Evolutionary conservation across 1,140 invertebrate genomes (phyloP).

Genomic region (Hydropsyche tenuis): DNA sequence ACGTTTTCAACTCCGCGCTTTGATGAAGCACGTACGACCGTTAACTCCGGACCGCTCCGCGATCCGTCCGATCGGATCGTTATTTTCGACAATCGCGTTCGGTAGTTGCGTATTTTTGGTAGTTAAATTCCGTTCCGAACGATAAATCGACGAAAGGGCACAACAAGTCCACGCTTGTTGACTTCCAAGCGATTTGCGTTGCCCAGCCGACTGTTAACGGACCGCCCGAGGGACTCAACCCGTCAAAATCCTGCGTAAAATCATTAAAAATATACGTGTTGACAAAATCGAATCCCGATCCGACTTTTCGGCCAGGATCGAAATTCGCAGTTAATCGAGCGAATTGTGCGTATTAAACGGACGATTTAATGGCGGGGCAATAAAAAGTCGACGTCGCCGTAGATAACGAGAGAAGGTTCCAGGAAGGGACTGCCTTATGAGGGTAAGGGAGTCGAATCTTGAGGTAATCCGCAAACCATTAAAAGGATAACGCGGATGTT

Average conservation of each 20-base stretch:
- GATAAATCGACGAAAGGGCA: conserved; percentile 34
- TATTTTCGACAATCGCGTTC: conserved; percentile 36
- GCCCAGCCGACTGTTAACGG: conserved; percentile 32
- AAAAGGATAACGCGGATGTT: conserved; percentile 15
- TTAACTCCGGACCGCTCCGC: not conserved
- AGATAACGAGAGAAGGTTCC: not conserved
- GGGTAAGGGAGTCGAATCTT: not conserved
- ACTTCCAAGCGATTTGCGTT: conserved; percentile 40
- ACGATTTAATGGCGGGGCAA: not conserved
- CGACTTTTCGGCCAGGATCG: too few species aligned
- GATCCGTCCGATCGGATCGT: conserved; percentile 11
- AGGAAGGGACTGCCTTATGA: too few species aligned
- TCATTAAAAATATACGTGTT: conserved; percentile 18
- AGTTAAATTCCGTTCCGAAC: conserved; percentile 35
- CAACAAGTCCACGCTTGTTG: conserved; percentile 31
- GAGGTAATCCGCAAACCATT: conserved; percentile 20
- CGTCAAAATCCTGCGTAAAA: not conserved
- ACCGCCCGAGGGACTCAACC: not conserved
- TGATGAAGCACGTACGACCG: not conserved
- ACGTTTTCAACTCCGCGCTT: not conserved
- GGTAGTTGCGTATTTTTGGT: conserved; percentile 32
- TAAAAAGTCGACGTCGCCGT: conserved; percentile 3
- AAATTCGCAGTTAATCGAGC: not conserved
- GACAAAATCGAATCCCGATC: not conserved
- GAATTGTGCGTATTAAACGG: not conserved